A percentile compares a stretch with the other conserved stretches of the same genome.
Evolutionary conservation across 2,797 vertebrate species (phyloP).

Genomic region (Schizopygopsis pylzovi): DNA sequence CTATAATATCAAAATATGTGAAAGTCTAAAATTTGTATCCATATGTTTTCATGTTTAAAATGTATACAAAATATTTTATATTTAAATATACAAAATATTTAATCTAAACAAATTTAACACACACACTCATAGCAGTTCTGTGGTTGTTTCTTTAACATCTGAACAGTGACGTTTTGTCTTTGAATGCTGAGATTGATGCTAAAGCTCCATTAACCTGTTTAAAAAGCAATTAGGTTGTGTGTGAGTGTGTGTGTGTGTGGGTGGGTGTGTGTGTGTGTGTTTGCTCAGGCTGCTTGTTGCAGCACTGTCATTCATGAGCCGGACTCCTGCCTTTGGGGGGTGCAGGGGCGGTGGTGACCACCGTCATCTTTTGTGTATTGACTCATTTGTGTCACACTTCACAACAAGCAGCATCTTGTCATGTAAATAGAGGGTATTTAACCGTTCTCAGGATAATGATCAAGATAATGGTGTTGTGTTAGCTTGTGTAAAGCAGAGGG

Average conservation of each 20-base stretch:
- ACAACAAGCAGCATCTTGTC: slow-evolving; percentile 55
- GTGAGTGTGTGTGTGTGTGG: background rate
- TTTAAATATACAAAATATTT: background rate
- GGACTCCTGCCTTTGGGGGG: slow-evolving; percentile 39
- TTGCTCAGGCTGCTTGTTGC: slow-evolving; percentile 23
- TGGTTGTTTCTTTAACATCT: background rate
- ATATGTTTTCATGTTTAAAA: too few species aligned
- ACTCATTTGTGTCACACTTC: slow-evolving; percentile 47
- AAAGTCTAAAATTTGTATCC: too few species aligned
- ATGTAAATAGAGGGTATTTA: slow-evolving; percentile 53
- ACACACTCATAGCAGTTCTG: background rate
- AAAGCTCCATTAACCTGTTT: slow-evolving; percentile 32
- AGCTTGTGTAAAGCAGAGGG: slow-evolving; percentile 16
- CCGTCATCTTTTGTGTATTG: slow-evolving; percentile 38
- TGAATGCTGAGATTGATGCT: background rate
- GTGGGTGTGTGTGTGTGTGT: slow-evolving; percentile 35
- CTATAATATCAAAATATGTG: too few species aligned
- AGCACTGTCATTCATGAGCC: slow-evolving; percentile 38
- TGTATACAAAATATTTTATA: too few species aligned
- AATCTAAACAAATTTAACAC: background rate
- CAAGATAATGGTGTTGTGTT: slow-evolving; percentile 53
- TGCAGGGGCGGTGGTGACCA: slow-evolving; percentile 23
- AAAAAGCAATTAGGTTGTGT: slow-evolving; percentile 25
- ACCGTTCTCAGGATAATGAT: slow-evolving; percentile 23
- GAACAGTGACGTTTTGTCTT: background rate